These are phyloP conservation scores for Pardosa pseudoannulata DNA, from an alignment of 2,888 invertebrate species.

Conservation along the genomic window DNA sequence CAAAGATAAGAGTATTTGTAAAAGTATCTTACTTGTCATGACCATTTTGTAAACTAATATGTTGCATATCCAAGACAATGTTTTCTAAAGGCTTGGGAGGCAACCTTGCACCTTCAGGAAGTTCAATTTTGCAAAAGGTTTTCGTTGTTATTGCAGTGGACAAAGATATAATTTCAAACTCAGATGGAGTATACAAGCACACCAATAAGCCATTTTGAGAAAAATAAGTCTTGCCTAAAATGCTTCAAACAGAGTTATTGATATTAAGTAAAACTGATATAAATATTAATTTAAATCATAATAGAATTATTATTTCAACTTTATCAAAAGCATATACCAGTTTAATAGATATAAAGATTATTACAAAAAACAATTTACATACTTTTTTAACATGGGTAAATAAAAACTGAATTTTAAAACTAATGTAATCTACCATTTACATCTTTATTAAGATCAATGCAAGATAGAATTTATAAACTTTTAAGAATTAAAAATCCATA, in stretches of 20 bases:
- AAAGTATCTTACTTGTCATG: slow-evolving; percentile 29
- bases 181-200: slow-evolving; percentile 94
- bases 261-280: not conserved
- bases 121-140: slow-evolving; percentile 74
- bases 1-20: too few species aligned
- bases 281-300: not conserved
- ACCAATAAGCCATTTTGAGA: slow-evolving; percentile 93
- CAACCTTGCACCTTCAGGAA: slow-evolving; percentile 49
- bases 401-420: too few species aligned
- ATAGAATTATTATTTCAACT: too few species aligned
- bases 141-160: slow-evolving; percentile 77
- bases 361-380: too few species aligned
- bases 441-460: too few species aligned
- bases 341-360: too few species aligned
- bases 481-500: too few species aligned
- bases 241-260: slow-evolving; percentile 21
- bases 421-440: too few species aligned
- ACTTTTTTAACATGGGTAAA: too few species aligned
- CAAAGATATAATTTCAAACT: slow-evolving; percentile 91
- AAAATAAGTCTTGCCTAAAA: slow-evolving; percentile 90
- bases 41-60: slow-evolving; percentile 32
- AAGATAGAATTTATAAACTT: too few species aligned
- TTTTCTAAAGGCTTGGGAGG: slow-evolving; percentile 40
- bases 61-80: slow-evolving; percentile 62
- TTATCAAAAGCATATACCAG: too few species aligned